These are phyloP conservation scores for Charadrius vociferus DNA, from an alignment of 2,113 vertebrate species.

Conservation along the genomic window DNA sequence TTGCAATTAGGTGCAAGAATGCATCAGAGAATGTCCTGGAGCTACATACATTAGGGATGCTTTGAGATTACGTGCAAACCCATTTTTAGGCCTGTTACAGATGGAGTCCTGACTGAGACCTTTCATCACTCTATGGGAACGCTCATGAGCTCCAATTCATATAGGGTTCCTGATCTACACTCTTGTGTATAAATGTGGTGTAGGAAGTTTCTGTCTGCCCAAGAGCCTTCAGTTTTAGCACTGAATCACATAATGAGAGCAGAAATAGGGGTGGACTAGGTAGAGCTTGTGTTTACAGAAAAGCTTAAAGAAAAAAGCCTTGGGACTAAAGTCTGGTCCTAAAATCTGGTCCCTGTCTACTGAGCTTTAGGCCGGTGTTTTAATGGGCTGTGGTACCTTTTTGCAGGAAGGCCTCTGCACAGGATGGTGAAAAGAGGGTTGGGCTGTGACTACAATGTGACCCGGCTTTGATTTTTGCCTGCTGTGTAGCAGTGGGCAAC, in stretches of 20 bases:
- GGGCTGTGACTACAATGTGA: background rate
- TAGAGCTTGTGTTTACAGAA: background rate
- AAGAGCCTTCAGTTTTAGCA: background rate
- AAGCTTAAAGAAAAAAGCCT: background rate
- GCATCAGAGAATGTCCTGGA: background rate
- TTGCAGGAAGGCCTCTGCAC: rapidly evolving
- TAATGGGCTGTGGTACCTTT: background rate
- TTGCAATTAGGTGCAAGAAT: background rate
- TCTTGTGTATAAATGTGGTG: background rate
- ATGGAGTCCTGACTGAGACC: background rate
- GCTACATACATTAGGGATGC: background rate
- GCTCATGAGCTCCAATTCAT: background rate
- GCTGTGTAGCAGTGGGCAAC: background rate
- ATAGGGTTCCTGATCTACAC: background rate
- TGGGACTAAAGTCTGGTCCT: background rate
- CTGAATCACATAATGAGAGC: background rate
- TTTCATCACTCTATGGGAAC: background rate
- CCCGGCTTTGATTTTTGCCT: background rate
- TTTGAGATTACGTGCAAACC: background rate
- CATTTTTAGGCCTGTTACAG: background rate
- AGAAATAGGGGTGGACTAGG: background rate
- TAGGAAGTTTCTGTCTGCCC: background rate
- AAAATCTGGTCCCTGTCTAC: background rate
- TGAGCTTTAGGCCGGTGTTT: background rate
- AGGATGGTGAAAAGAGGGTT: background rate